Percentiles rank a stretch among this genome's conserved stretches.
Conservation (phyloP, 2,888 invertebrate species). For the Caenorhabditis sulstoni region DNA sequence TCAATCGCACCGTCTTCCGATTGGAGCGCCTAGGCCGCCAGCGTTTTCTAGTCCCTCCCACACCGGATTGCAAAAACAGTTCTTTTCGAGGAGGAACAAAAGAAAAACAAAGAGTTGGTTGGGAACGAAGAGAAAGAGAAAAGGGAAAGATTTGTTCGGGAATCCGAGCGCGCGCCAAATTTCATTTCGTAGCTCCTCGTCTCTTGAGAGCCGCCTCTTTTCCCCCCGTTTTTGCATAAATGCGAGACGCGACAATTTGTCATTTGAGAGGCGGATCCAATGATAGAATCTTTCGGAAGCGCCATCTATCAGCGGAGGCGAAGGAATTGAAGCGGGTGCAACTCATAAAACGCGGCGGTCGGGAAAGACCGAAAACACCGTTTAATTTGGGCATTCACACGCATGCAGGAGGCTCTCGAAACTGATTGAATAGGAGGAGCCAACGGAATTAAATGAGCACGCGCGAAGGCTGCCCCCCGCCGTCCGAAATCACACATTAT, state of each 20-base stretch:
- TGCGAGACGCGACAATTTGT: constrained; percentile 37
- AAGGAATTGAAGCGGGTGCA: no score
- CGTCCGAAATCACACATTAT: constrained; percentile 51
- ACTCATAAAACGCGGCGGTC: not conserved
- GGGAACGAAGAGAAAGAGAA: constrained; percentile 15
- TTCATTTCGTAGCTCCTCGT: constrained; percentile 40
- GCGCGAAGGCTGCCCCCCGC: not conserved
- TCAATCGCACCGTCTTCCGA: no score
- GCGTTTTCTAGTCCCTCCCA: no score
- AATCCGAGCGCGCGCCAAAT: constrained; percentile 20
- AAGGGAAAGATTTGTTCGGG: constrained; percentile 1
- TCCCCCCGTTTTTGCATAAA: constrained; percentile 44
- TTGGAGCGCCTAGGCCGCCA: no score
- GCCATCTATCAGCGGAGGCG: not conserved
- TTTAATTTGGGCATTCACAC: constrained; percentile 45
- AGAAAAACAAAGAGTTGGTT: not conserved
- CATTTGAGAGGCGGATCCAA: no score
- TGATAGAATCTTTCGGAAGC: constrained; percentile 21
- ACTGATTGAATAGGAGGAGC: constrained; percentile 42
- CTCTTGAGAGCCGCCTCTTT: constrained; percentile 14
- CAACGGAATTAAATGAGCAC: constrained; percentile 47
- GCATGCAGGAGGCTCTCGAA: constrained; percentile 22
- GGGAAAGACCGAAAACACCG: constrained; percentile 21
- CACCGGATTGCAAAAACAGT: not conserved
- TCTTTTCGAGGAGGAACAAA: not conserved